Evolutionary conservation across 1,140 invertebrate species (phyloP).

Genomic region (Cotesia typhae): DNA sequence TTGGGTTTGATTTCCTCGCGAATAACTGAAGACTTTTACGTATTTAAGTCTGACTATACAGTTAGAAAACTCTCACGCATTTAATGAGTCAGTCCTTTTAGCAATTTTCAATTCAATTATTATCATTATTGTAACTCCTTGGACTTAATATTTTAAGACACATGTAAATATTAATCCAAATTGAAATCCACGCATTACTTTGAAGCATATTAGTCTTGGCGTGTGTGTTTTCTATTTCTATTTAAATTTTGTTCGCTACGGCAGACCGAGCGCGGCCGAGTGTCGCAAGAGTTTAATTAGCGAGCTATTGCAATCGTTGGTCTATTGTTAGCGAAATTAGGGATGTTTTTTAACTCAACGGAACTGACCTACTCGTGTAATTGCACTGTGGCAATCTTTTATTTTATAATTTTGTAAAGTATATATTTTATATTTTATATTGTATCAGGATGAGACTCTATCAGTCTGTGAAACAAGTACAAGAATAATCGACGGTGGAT

Average conservation of each 20-base stretch:
- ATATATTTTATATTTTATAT: slow-evolving; percentile 2
- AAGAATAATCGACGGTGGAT: slow-evolving; percentile 35
- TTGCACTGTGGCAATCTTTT: slow-evolving; percentile 31
- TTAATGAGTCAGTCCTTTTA: background rate
- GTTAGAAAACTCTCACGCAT: slow-evolving; percentile 4
- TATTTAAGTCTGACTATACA: background rate
- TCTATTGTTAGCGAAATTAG: slow-evolving; percentile 62
- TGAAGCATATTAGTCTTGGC: background rate
- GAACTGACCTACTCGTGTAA: slow-evolving; percentile 37
- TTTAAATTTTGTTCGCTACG: slow-evolving; percentile 18
- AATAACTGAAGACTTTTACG: background rate
- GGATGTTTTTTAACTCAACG: slow-evolving; percentile 34
- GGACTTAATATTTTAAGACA: too few species aligned
- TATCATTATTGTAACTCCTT: too few species aligned
- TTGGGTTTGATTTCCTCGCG: background rate
- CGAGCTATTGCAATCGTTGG: slow-evolving; percentile 48
- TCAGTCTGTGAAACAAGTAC: slow-evolving; percentile 9
- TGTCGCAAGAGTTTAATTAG: slow-evolving; percentile 63
- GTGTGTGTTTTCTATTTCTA: background rate
- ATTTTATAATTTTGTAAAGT: background rate
- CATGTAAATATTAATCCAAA: too few species aligned
- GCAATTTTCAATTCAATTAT: too few species aligned
- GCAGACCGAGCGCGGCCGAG: slow-evolving; percentile 29
- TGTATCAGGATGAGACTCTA: background rate
- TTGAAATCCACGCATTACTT: too few species aligned